Percentiles rank a stretch among this genome's conserved stretches.
Evolutionary conservation across 2,888 invertebrate genomes (phyloP).

Genomic region (Actias luna): DNA sequence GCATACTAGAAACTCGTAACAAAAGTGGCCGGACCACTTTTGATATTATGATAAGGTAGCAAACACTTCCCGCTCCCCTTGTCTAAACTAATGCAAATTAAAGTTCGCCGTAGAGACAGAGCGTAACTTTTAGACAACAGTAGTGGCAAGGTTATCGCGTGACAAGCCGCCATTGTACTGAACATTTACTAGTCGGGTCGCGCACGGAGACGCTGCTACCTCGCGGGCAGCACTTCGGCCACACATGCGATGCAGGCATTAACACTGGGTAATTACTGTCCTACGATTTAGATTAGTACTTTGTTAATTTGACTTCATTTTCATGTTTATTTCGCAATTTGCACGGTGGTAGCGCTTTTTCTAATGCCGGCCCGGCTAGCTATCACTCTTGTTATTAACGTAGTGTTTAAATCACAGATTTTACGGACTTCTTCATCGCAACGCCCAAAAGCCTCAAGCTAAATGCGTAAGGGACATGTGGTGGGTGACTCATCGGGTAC

Average conservation of each 20-base stretch:
- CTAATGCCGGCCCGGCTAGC: no score
- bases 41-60: background rate
- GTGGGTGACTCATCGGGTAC: no score
- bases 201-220: slow-evolving; percentile 1
- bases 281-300: background rate
- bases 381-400: no score
- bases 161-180: slow-evolving; percentile 45
- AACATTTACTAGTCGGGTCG: slow-evolving; percentile 1
- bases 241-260: slow-evolving; percentile 42
- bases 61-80: background rate
- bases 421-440: no score
- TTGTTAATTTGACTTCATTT: slow-evolving; percentile 1
- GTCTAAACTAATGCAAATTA: slow-evolving; percentile 2
- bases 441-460: no score
- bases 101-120: background rate
- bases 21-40: background rate
- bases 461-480: no score
- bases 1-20: background rate
- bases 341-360: no score
- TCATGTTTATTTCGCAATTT: background rate
- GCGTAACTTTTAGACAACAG: slow-evolving; percentile 26
- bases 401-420: no score
- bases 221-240: background rate
- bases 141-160: slow-evolving; percentile 48
- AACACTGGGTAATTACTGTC: slow-evolving; percentile 20